Evolutionary conservation across 2,888 invertebrate species (phyloP).

Genomic region (Acleris cristana): DNA sequence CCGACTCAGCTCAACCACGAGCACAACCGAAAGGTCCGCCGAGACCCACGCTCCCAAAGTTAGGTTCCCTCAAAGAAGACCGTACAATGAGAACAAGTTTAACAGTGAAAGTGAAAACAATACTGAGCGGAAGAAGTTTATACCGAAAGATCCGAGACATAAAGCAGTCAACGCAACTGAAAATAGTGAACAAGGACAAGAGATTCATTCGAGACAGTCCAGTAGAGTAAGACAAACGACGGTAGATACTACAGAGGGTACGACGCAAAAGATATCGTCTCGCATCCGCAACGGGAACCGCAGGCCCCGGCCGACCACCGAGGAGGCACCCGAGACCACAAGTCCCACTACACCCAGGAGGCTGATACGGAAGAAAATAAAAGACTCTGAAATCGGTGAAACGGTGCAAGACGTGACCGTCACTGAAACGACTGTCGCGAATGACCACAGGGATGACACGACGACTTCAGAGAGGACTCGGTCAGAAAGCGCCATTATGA

Average conservation of each 20-base stretch:
- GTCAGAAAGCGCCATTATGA: conserved; percentile 83
- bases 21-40: conserved; percentile 67
- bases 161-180: conserved; percentile 59
- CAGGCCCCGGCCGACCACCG: conserved; percentile 65
- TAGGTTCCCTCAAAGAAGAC: conserved; percentile 79
- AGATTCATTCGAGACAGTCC: conserved; percentile 59
- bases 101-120: conserved; percentile 67
- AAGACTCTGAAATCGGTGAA: conserved; percentile 70
- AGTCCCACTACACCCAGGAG: conserved; percentile 61
- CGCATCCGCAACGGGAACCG: conserved; percentile 70
- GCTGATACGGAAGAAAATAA: conserved; percentile 68
- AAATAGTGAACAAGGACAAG: conserved; percentile 64
- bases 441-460: conserved; percentile 63
- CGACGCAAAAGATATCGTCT: conserved; percentile 72
- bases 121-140: conserved; percentile 80
- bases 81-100: conserved; percentile 60
- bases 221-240: conserved; percentile 68
- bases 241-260: conserved; percentile 62
- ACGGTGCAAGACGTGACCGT: conserved; percentile 71
- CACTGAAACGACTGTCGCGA: conserved; percentile 59
- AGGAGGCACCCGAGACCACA: conserved; percentile 64
- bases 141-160: conserved; percentile 77
- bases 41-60: conserved; percentile 67
- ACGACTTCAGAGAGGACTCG: conserved; percentile 74
- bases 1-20: conserved; percentile 84